A percentile compares a stretch with the other conserved stretches of the same genome.
These are phyloP conservation scores for Smutsia gigantea DNA, from an alignment of 2,797 vertebrate species.

Conservation along the genomic window DNA sequence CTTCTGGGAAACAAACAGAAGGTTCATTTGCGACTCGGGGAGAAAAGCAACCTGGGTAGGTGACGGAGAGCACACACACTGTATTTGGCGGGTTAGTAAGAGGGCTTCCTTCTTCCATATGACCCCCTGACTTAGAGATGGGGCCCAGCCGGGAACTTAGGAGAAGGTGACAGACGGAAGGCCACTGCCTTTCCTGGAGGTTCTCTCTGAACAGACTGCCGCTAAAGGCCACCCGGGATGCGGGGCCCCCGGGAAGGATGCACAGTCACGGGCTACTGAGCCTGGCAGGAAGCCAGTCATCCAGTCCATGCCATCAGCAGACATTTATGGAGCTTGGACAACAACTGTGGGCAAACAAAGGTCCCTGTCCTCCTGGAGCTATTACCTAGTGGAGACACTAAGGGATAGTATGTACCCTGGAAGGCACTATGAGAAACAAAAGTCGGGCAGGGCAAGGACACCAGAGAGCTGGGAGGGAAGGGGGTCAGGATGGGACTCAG, in stretches of 20 bases:
- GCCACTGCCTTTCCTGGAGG: background rate
- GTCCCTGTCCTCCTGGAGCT: background rate
- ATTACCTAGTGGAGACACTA: background rate
- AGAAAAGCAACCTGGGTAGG: background rate
- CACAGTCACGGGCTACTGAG: accelerated
- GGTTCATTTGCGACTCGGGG: background rate
- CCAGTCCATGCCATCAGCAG: background rate
- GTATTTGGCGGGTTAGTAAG: accelerated
- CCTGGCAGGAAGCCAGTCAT: background rate
- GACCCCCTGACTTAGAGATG: background rate
- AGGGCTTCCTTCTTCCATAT: too few species aligned
- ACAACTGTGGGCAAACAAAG: too few species aligned
- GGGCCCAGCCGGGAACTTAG: background rate
- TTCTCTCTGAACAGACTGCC: background rate
- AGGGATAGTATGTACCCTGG: accelerated
- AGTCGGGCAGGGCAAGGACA: background rate
- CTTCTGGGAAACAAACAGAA: conserved; percentile 87
- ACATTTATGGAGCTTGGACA: accelerated
- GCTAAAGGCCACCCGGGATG: accelerated
- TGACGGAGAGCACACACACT: accelerated
- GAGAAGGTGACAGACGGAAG: background rate
- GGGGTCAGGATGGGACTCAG: background rate
- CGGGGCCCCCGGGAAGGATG: accelerated
- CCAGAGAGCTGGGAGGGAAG: background rate
- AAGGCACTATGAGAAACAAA: too few species aligned